These are phyloP conservation scores for Lepus townsendii DNA, from an alignment of 2,797 vertebrate species.

Conservation along the genomic window DNA sequence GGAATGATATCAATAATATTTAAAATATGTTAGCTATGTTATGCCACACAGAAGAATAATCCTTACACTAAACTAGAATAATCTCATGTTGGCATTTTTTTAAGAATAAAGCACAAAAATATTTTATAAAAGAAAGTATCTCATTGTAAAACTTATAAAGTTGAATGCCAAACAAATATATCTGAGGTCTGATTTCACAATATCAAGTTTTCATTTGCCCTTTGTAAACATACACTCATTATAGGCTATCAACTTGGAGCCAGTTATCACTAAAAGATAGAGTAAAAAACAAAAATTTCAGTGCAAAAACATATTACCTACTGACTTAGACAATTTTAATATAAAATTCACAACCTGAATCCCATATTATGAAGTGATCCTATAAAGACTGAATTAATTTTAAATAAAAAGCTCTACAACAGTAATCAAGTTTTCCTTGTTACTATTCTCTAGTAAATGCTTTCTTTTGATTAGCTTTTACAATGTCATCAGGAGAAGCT, in stretches of 20 bases:
- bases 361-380: conserved; percentile 77
- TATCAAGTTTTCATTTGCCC: conserved; percentile 64
- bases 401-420: conserved; percentile 72
- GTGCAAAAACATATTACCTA: conserved; percentile 84
- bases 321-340: conserved; percentile 77
- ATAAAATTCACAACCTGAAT: conserved; percentile 81
- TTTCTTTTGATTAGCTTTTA: conserved; percentile 95
- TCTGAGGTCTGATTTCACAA: conserved; percentile 72
- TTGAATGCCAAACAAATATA: conserved; percentile 66
- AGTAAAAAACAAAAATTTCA: conserved; percentile 79
- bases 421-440: conserved; percentile 46
- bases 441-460: conserved; percentile 93
- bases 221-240: conserved; percentile 71
- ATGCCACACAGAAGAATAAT: conserved; percentile 61
- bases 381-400: conserved; percentile 70
- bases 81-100: conserved; percentile 56
- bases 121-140: conserved; percentile 72
- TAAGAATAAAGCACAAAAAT: conserved; percentile 79
- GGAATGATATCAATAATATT: conserved; percentile 69
- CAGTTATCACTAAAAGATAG: conserved; percentile 65
- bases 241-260: conserved; percentile 68
- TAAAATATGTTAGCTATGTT: conserved; percentile 59
- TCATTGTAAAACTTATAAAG: conserved; percentile 66
- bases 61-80: conserved; percentile 70
- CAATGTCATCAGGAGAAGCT: conserved; percentile 97